Evolutionary conservation across 2,797 vertebrate species (phyloP).

Genomic region (Botia kubotai): DNA sequence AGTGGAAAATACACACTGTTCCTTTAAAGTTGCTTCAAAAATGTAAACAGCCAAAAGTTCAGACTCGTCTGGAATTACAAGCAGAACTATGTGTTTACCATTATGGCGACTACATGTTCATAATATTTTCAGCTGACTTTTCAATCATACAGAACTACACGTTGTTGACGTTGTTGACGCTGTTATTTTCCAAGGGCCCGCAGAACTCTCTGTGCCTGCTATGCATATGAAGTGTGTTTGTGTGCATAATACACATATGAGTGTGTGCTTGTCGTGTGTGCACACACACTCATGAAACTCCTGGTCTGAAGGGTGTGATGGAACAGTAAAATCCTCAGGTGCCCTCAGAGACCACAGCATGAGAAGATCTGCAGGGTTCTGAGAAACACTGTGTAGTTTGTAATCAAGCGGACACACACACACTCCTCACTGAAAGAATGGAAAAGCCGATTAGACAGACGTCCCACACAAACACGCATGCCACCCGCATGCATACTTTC

Average conservation of each 20-base stretch:
- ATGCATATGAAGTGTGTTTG: neutral
- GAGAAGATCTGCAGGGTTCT: conserved; percentile 15
- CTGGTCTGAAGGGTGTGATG: neutral
- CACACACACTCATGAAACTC: neutral
- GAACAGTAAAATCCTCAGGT: conserved; percentile 47
- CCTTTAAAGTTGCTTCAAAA: neutral
- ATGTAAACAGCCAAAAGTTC: neutral
- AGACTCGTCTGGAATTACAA: neutral
- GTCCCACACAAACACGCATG: conserved; percentile 25
- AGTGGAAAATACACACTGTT: neutral
- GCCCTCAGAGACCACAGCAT: conserved; percentile 42
- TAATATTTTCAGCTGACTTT: neutral
- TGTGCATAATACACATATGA: conserved; percentile 4
- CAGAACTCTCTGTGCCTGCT: conserved; percentile 20
- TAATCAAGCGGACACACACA: conserved; percentile 36
- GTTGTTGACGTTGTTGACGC: neutral
- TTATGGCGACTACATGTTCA: neutral
- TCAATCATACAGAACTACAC: neutral
- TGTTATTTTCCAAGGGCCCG: neutral
- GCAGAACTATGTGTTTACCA: neutral
- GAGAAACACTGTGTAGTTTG: conserved; percentile 9
- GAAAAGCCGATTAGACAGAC: conserved; percentile 20
- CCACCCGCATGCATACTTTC: conserved; percentile 5
- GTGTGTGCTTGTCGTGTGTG: conserved; percentile 14
- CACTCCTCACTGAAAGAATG: conserved; percentile 21